Base-by-base conservation (phyloP, 2,797 vertebrate species). In the Clarias platycephalus region DNA sequence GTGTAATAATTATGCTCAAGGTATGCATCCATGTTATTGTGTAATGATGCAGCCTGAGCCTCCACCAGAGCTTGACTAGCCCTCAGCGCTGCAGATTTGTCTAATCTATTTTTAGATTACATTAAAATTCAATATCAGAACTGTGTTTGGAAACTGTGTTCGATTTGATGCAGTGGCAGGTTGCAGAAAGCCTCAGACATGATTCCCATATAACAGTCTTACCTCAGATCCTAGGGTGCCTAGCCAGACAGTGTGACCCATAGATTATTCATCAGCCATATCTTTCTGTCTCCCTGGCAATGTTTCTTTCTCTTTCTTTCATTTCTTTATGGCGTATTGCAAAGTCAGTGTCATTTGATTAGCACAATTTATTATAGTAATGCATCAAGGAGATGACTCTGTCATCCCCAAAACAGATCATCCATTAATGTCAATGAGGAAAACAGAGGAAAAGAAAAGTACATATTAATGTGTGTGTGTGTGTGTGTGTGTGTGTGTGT, bases 321-420 rank as follows among this genome's bases (percentile, higher is more conserved):
- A 80, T 37, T 71, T 62, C 63, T 81, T 44, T 40, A 40, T 83
- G 26, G 77, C 57, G 75, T 68, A 91, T 86, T 84, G 81, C 80
- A 85, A 83, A 86, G 90, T 89, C 85, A 93, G 82, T 84, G 83
- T 86, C 57, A 87, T 93, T 94, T 94, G 91, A 94, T 95, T 92
- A 92, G 90, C 84, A 90, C 84, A 70, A 84, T 90, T 89, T 91
- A 88, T 89, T 68, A 84, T 86, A 85, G 86, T 90, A 90, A 92
- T 91, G 82, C 87, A 91, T 92, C 91, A 92, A 71, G 40, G 26
- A 80, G 58, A 83, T 81, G 34, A 83, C 85, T 77, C 22, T 83
- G 40, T 63, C 81, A 68, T 34, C 53, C 16, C 57, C 53, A 78
- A 34, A 44, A 7, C 31, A 31, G 63, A 82, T 55, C 66, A 72